Evolutionary conservation across 2,113 vertebrate genomes (phyloP).

Genomic region (Glaucidium brasilianum): DNA sequence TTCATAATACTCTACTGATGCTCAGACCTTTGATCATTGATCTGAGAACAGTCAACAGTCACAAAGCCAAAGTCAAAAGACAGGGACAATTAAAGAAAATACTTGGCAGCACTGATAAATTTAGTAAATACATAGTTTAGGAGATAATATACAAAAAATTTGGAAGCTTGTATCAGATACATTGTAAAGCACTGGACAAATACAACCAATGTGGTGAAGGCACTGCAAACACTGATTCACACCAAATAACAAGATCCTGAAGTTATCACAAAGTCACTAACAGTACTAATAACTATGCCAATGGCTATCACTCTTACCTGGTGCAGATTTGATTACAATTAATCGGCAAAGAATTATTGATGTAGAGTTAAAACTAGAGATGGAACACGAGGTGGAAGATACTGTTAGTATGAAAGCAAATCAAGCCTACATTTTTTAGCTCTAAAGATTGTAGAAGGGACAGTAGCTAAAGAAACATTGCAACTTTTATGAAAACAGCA

Average conservation of each 20-base stretch:
- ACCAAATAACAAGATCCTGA: background rate
- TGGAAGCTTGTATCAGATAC: background rate
- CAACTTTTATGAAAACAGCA: background rate
- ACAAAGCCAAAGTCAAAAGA: background rate
- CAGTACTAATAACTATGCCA: background rate
- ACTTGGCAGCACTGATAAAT: background rate
- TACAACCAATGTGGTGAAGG: background rate
- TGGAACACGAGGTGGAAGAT: background rate
- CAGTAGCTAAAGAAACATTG: background rate
- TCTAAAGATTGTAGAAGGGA: background rate
- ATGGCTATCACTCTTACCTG: background rate
- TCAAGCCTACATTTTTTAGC: background rate
- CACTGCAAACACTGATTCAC: background rate
- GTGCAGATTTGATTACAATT: background rate
- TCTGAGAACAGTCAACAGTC: background rate
- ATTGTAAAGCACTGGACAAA: background rate
- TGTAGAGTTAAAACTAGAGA: background rate
- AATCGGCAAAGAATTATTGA: background rate
- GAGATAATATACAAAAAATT: background rate
- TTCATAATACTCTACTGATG: background rate
- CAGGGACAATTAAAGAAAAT: background rate
- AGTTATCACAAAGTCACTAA: background rate
- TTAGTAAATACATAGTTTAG: background rate
- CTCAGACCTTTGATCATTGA: background rate
- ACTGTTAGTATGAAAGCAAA: background rate